Percentiles rank a stretch among this genome's conserved stretches.
Conservation (phyloP, 2,888 invertebrate species). For the Scotopteryx bipunctaria region DNA sequence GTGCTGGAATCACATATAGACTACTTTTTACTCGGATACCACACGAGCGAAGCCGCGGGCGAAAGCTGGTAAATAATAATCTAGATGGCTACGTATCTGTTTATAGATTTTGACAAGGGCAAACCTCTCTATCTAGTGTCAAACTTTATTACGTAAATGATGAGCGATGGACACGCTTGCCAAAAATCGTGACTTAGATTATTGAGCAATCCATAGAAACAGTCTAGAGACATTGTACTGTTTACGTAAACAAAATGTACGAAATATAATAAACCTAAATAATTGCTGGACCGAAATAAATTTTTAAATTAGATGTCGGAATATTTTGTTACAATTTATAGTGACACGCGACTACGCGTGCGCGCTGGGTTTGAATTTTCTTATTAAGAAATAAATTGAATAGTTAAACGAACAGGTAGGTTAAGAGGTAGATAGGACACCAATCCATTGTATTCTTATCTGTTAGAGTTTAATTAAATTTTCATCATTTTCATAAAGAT, state of each 20-base stretch:
- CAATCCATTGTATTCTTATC: too few species aligned
- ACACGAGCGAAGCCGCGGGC: too few species aligned
- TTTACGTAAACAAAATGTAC: slow-evolving; percentile 23
- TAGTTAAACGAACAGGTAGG: too few species aligned
- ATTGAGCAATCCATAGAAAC: slow-evolving; percentile 18
- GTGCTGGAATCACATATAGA: too few species aligned
- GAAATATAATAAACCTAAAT: slow-evolving; percentile 26
- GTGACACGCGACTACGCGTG: slow-evolving; percentile 19
- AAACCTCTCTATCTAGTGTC: neutral
- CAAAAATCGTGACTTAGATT: slow-evolving; percentile 29
- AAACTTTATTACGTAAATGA: neutral
- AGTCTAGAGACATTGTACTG: slow-evolving; percentile 10
- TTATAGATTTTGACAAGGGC: neutral
- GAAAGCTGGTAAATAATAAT: too few species aligned
- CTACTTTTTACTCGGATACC: too few species aligned
- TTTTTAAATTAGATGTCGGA: slow-evolving; percentile 11
- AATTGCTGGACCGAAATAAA: slow-evolving; percentile 24
- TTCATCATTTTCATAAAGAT: too few species aligned
- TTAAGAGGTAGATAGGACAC: too few species aligned
- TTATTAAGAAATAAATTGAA: neutral
- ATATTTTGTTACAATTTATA: neutral
- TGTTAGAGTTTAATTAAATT: too few species aligned
- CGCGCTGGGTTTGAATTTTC: slow-evolving; percentile 1
- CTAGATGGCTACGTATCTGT: too few species aligned
- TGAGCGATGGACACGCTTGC: slow-evolving; percentile 24